phyloP scores from a whole-genome alignment of 2,888 invertebrate genomes.

The Petrolisthes manimaculis region DNA sequence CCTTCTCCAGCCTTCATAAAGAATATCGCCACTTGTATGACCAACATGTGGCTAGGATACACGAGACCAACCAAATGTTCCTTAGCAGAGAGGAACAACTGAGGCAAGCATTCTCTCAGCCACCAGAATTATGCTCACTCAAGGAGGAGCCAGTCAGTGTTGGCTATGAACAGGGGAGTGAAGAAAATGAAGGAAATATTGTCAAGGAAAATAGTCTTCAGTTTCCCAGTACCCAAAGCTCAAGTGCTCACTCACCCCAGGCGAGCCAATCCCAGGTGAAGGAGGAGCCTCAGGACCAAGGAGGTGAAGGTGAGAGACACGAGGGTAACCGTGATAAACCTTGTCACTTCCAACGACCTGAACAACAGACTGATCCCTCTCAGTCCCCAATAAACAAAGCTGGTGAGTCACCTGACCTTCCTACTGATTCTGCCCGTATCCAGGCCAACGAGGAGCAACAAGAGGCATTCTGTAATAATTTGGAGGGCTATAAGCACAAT shows the following conservation, averaged over 20 bases:
- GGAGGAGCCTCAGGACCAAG: conserved; percentile 39
- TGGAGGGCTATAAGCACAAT: conserved; percentile 23
- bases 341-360: conserved; percentile 17
- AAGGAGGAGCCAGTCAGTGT: conserved; percentile 37
- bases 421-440: conserved; percentile 50
- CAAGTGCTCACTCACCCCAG: conserved; percentile 15
- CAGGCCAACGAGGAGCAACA: conserved; percentile 33
- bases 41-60: conserved; percentile 25
- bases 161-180: conserved; percentile 16
- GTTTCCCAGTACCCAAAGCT: neutral
- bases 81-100: conserved; percentile 25
- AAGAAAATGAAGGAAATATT: neutral
- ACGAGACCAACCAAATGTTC: conserved; percentile 32
- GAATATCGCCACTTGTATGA: conserved; percentile 29
- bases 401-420: conserved; percentile 56
- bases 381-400: conserved; percentile 54
- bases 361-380: conserved; percentile 33
- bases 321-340: neutral
- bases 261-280: conserved; percentile 38
- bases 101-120: conserved; percentile 37
- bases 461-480: conserved; percentile 20
- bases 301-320: neutral
- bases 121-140: conserved; percentile 21
- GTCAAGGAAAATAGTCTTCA: neutral
- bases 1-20: neutral